These are phyloP conservation scores for Mamestra brassicae DNA, from an alignment of 2,888 invertebrate genomes.

Conservation along the genomic window DNA sequence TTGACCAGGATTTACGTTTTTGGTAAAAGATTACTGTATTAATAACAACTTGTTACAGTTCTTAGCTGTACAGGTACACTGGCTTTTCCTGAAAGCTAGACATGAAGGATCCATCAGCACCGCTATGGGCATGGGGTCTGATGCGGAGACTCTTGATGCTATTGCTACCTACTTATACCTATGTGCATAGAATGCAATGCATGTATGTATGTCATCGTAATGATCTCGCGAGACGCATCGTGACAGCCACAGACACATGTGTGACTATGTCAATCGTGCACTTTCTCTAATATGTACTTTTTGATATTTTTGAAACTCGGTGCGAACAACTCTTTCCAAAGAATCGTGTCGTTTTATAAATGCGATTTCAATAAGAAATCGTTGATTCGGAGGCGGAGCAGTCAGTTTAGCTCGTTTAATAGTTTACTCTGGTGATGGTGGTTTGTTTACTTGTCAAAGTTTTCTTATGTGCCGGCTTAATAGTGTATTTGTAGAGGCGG, in stretches of 20 bases:
- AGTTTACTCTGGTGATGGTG: constrained; percentile 69
- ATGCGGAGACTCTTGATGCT: constrained; percentile 14
- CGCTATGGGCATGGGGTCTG: neutral
- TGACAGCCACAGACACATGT: constrained; percentile 70
- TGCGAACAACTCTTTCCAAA: constrained; percentile 42
- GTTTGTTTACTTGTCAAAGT: constrained; percentile 76
- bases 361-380: constrained; percentile 61
- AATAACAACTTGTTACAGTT: neutral
- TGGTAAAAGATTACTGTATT: neutral
- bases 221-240: constrained; percentile 69
- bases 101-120: neutral
- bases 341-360: constrained; percentile 50
- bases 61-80: neutral
- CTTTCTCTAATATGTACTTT: constrained; percentile 76
- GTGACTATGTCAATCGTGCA: constrained; percentile 76
- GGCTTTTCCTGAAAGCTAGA: neutral
- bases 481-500: constrained; percentile 75
- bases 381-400: constrained; percentile 31
- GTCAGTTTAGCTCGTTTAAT: constrained; percentile 67
- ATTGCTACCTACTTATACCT: neutral
- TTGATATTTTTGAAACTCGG: constrained; percentile 62
- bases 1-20: neutral
- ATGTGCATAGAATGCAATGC: constrained; percentile 23
- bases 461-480: constrained; percentile 76
- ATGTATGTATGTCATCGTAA: constrained; percentile 69